Base-by-base conservation (phyloP, 2,113 vertebrate genomes). In the Clupea harengus region DNA sequence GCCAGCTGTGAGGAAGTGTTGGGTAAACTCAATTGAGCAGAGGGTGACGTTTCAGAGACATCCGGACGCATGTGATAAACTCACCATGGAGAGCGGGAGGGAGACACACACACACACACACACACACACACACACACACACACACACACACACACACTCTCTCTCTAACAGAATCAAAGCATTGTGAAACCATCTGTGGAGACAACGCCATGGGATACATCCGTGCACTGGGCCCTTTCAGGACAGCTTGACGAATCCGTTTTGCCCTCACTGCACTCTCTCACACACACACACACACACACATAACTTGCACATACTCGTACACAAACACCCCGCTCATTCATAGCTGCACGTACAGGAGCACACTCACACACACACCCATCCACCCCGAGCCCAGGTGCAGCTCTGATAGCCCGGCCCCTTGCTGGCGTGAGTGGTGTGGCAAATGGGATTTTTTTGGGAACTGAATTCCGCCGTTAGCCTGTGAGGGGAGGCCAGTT, bases 51-150 rank as follows among this genome's bases (percentile, higher is more conserved):
- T 60, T 6, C 54, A 60, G 15, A 17, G 54, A 60, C 54, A 25
- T 67, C 60, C 60, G 45, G 81, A 82, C 8, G 28, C 45, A 49
- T 54, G 52, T 15, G 52, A 54, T 54, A 15, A 15, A 54, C 13
- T 54, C 52, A 54, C 52, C 52, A 54, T 18, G 52, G 52, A 18
- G 52, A 54, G 17, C 52, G 6, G 57, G 57, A 25, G 57, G 25
- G 1, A 64, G 0, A 64, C 57, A 64, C 57, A n/a, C 57, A 64
- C 57, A n/a, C 57, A n/a, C 20, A n/a, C 20, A n/a, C 57, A n/a
- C 57, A 64, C 57, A 64, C 20, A 64, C 57, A 67, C 60, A 25
- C 60, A 67, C 60, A 67, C 60, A 67, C 60, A 67, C 60, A 67
- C 60, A 67, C 39, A 39, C 39, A 39, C 39, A 39, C 39, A 39